Percentiles rank a stretch among this genome's conserved stretches.
Conservation (phyloP, 2,888 invertebrate species). For the Gisinianus flammeolus region DNA sequence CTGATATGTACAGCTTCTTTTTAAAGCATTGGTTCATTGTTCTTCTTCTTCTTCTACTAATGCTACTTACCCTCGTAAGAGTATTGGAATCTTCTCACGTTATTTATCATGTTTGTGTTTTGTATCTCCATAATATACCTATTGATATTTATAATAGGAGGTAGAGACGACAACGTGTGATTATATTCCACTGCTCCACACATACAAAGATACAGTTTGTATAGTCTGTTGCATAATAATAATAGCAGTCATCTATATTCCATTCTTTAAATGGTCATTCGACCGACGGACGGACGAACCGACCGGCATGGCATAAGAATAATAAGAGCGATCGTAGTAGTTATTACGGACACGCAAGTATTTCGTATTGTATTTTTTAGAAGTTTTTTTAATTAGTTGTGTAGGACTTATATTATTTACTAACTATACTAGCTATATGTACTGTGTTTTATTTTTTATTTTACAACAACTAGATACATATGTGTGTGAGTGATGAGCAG, state of each 20-base stretch:
- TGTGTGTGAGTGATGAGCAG: neutral
- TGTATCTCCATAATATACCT: neutral
- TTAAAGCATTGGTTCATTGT: too few species aligned
- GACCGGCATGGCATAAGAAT: neutral
- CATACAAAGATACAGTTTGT: too few species aligned
- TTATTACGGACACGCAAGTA: neutral
- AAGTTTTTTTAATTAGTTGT: neutral
- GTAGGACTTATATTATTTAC: neutral
- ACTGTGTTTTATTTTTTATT: too few species aligned
- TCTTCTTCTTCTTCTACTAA: too few species aligned
- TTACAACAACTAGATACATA: too few species aligned
- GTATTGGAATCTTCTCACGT: neutral
- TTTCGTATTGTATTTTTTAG: neutral
- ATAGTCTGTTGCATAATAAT: too few species aligned
- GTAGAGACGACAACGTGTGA: too few species aligned
- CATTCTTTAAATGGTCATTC: neutral
- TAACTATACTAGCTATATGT: neutral
- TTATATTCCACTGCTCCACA: too few species aligned
- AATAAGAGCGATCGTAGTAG: neutral
- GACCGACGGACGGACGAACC: neutral
- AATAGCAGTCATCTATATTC: neutral
- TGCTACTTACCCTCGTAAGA: neutral
- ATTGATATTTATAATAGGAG: too few species aligned
- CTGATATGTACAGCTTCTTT: conserved; percentile 10
- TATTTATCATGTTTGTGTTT: neutral